Conservation (phyloP, 1,140 invertebrate species). For the Ridgeia piscesae region DNA sequence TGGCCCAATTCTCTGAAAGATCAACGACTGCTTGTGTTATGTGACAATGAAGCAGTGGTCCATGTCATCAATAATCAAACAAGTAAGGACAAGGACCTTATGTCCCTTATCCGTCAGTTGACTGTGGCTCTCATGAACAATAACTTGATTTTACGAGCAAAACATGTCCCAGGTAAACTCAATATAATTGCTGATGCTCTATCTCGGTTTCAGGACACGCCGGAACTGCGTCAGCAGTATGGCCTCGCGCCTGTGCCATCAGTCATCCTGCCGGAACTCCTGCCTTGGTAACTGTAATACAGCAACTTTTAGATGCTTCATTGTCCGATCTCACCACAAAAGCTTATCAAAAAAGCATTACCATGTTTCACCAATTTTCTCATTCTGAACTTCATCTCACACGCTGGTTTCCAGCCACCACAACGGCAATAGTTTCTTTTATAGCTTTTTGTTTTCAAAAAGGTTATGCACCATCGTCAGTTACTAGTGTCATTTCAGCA, state of each 20-base stretch:
- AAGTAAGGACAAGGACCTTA: background rate
- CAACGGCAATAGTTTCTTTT: too few relatives aligned
- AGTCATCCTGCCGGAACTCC: background rate
- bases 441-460: too few relatives aligned
- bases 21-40: background rate
- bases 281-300: background rate
- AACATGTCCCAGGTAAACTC: background rate
- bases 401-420: too few relatives aligned
- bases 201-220: background rate
- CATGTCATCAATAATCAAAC: background rate
- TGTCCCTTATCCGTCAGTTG: background rate
- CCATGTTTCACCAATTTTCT: background rate
- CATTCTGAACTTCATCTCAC: background rate
- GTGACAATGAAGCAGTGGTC: background rate
- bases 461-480: too few relatives aligned
- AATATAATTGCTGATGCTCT: background rate
- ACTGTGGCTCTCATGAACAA: background rate
- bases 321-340: background rate
- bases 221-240: background rate
- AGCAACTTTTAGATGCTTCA: background rate
- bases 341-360: background rate
- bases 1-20: background rate
- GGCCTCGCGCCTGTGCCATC: background rate
- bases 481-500: too few relatives aligned
- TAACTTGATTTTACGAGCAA: background rate